These are phyloP conservation scores for Drosophila anomelani DNA, from an alignment of 2,888 invertebrate species.

Conservation along the genomic window DNA sequence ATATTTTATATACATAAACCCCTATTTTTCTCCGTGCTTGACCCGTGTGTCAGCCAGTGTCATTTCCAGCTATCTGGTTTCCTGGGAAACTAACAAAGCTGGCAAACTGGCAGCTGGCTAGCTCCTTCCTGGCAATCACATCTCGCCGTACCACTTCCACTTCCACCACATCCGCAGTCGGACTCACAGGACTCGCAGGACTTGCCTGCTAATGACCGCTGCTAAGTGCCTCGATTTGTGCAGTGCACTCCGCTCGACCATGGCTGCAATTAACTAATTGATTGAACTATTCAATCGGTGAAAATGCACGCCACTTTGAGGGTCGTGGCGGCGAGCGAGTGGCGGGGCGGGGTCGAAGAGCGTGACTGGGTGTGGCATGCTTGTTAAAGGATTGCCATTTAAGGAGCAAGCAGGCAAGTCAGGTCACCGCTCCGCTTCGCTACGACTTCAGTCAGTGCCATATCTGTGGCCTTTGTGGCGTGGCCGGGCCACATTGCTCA, in stretches of 20 bases:
- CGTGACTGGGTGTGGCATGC: slow-evolving; percentile 58
- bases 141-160: slow-evolving; percentile 4
- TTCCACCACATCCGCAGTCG: slow-evolving; percentile 16
- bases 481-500: slow-evolving; percentile 46
- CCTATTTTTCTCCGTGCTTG: background rate
- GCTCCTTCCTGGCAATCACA: slow-evolving; percentile 41
- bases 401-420: slow-evolving; percentile 37
- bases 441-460: slow-evolving; percentile 18
- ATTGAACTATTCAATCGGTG: slow-evolving; percentile 77
- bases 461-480: slow-evolving; percentile 40
- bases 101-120: slow-evolving; percentile 42
- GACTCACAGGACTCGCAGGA: slow-evolving; percentile 24
- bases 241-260: slow-evolving; percentile 56
- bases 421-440: slow-evolving; percentile 7
- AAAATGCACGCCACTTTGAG: slow-evolving; percentile 55
- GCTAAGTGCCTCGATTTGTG: slow-evolving; percentile 75
- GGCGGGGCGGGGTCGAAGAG: slow-evolving; percentile 1
- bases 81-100: slow-evolving; percentile 35
- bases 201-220: slow-evolving; percentile 65
- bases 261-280: slow-evolving; percentile 74
- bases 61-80: slow-evolving; percentile 60
- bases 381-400: slow-evolving; percentile 53
- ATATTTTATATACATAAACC: background rate
- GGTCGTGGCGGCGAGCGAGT: slow-evolving; percentile 4
- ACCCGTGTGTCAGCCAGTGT: slow-evolving; percentile 38